Evolutionary conservation across 2,113 vertebrate genomes (phyloP).

Genomic region (Syngnathus floridae): DNA sequence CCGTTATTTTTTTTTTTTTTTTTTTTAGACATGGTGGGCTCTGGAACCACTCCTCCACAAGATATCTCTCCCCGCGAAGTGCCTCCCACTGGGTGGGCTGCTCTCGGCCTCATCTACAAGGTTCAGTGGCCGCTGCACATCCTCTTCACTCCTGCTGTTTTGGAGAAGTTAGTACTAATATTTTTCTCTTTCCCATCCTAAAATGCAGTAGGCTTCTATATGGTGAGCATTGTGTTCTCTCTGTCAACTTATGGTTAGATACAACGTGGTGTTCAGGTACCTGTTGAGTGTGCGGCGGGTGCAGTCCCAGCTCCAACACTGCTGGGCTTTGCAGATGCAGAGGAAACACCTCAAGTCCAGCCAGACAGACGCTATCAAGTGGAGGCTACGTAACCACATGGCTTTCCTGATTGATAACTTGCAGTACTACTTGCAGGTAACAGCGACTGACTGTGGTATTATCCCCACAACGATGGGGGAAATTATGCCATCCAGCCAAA

Average conservation of each 20-base stretch:
- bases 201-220: background rate
- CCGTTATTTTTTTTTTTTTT: background rate
- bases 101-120: slow-evolving; percentile 91
- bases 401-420: slow-evolving; percentile 96
- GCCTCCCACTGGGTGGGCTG: slow-evolving; percentile 89
- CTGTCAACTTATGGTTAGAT: slow-evolving; percentile 69
- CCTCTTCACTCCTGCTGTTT: slow-evolving; percentile 91
- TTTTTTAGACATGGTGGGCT: slow-evolving; percentile 73
- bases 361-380: slow-evolving; percentile 85
- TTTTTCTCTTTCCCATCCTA: background rate
- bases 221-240: background rate
- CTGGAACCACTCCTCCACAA: slow-evolving; percentile 76
- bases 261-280: slow-evolving; percentile 96
- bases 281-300: slow-evolving; percentile 89
- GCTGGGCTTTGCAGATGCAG: slow-evolving; percentile 97
- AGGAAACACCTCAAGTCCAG: slow-evolving; percentile 90
- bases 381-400: slow-evolving; percentile 95
- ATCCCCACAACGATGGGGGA: no score
- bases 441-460: no score
- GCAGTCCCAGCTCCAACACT: slow-evolving; percentile 94
- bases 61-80: slow-evolving; percentile 88
- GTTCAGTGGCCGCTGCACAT: slow-evolving; percentile 98
- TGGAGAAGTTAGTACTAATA: slow-evolving; percentile 83
- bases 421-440: slow-evolving; percentile 96
- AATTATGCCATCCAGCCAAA: background rate